Evolutionary conservation across 1,140 invertebrate species (phyloP), one percentile per base, ranked within the genome.

Genomic region (Zaprionus inermis): DNA sequence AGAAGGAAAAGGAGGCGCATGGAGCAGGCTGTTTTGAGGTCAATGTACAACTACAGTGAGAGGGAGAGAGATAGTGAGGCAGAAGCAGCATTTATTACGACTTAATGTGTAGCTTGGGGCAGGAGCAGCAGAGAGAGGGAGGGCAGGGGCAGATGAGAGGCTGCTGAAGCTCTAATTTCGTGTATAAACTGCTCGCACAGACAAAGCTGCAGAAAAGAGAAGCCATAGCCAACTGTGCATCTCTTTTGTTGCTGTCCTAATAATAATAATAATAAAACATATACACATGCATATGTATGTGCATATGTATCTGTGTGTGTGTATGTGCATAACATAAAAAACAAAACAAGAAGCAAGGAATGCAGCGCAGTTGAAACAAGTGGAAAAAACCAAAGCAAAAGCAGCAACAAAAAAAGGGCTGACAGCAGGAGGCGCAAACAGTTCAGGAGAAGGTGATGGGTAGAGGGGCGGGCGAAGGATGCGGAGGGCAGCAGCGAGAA

Each of bases 1-100:
- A 70, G 41, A 34, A 22, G 16, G 36, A 20, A n/a, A 14, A 63
- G 32, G 34, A 16, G 16, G 44, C 9, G 10, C 11, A n/a, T 9
- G 58, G 12, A 34, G 58, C 12, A 34, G 54, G 54, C 49, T 57
- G 52, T 85, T 86, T 86, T 86, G 83, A 88, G 82, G 82, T 86
- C 82, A 86, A 86, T 88, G 82, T 88, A 86, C 82, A 86, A 88
- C 38, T 44, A 44, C 38, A 88, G 67, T 72, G 30, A 32, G 30
- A 6, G 10, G 9, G n/a, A 16, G 38, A 32, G 34, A 83, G 60
- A n/a, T n/a, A n/a, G n/a, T n/a, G n/a, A 72, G 72, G 79, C 83
- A 78, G 36, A 77, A 70, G 77, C 84, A 80, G 80, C 84, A 86
- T 86, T 82, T 86, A 86, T 86, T 86, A 88, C 82, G 79, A 86